phyloP scores from a whole-genome alignment of 2,113 vertebrate species.

The Petaurus breviceps region DNA sequence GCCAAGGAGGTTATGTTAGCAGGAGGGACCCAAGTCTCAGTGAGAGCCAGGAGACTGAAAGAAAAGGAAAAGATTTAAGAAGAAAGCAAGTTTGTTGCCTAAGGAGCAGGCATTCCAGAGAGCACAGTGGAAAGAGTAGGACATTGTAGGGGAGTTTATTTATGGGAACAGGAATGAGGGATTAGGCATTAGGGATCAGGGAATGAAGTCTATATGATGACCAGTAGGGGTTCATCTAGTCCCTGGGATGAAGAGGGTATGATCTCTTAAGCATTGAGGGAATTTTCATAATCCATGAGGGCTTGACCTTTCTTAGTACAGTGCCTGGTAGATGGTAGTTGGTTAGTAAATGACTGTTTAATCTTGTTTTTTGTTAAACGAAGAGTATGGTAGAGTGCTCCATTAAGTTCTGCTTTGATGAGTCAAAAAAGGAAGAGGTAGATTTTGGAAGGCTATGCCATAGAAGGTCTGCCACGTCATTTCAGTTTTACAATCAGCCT shows the following conservation, averaged over 20 bases:
- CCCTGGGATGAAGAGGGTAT: background rate
- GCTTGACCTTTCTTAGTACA: background rate
- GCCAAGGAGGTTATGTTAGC: background rate
- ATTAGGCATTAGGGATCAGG: background rate
- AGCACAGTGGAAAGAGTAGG: background rate
- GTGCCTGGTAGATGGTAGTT: background rate
- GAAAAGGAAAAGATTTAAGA: background rate
- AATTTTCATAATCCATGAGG: background rate
- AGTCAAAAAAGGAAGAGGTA: background rate
- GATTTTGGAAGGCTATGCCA: background rate
- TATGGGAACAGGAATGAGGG: background rate
- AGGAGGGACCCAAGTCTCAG: background rate
- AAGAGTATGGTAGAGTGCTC: background rate
- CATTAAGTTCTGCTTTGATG: background rate
- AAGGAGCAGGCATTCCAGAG: background rate
- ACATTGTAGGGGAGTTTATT: background rate
- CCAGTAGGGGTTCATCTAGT: background rate
- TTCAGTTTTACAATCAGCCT: background rate
- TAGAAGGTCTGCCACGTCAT: background rate
- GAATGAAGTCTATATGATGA: background rate
- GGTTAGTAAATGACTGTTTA: background rate
- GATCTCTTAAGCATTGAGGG: background rate
- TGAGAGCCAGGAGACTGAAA: background rate
- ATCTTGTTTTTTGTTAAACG: background rate
- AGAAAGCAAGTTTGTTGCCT: background rate